These are phyloP conservation scores for Taxidea taxus DNA, from an alignment of 2,113 vertebrate species.

Conservation along the genomic window DNA sequence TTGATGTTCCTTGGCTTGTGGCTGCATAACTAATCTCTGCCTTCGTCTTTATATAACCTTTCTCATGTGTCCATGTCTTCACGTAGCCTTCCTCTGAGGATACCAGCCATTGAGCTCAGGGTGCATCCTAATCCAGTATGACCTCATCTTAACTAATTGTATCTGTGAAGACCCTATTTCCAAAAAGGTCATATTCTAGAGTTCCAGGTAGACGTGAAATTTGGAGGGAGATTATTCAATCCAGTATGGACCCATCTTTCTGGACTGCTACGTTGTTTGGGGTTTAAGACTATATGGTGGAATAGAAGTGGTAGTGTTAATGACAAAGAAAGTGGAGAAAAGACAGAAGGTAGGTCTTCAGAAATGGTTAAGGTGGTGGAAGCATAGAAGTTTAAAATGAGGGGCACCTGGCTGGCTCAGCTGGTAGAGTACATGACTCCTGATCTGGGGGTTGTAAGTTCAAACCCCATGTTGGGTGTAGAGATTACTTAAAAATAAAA, in stretches of 20 bases:
- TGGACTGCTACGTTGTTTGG: neutral
- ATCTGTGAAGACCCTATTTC: neutral
- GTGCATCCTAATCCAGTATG: neutral
- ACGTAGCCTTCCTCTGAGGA: neutral
- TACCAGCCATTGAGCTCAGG: neutral
- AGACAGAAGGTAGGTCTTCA: neutral
- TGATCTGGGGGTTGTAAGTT: neutral
- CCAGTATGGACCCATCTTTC: neutral
- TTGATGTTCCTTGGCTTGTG: neutral
- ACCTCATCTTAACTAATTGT: neutral
- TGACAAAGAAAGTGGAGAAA: neutral
- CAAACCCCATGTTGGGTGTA: neutral
- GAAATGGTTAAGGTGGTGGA: neutral
- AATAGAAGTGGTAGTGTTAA: neutral
- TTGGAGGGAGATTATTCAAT: neutral
- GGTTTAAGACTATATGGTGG: neutral
- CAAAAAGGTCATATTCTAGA: neutral
- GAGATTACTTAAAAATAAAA: neutral
- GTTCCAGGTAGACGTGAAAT: neutral
- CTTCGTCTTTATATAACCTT: neutral
- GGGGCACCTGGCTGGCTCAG: neutral
- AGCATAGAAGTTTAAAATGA: neutral
- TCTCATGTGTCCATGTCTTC: neutral
- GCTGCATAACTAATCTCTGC: neutral
- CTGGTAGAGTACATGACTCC: neutral